Conservation (phyloP, 2,888 invertebrate species). For the Gryllus longicercus region DNA sequence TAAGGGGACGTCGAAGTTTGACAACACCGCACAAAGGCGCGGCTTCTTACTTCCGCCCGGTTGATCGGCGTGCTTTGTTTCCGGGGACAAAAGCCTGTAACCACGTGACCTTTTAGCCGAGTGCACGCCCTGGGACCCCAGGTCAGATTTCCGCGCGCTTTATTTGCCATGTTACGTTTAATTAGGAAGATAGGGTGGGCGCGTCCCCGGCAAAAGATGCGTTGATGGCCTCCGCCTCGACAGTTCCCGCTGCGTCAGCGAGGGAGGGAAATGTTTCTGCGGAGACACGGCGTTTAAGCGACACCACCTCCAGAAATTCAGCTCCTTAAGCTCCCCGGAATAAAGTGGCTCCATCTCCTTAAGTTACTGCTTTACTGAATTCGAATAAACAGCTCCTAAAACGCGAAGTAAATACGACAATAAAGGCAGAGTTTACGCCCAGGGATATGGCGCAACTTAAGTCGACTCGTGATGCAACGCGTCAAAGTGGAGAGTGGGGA, state of each 20-base stretch:
- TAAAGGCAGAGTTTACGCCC: background rate
- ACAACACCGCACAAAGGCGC: background rate
- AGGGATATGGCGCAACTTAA: too few species aligned
- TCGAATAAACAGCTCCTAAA: conserved; percentile 8
- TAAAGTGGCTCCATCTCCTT: background rate
- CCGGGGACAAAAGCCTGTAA: background rate
- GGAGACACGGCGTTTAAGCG: background rate
- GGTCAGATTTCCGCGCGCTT: background rate
- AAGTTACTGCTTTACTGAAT: background rate
- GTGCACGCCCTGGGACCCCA: background rate
- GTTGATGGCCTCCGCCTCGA: background rate
- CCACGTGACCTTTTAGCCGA: background rate
- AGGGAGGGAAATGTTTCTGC: background rate
- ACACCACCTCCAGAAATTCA: background rate
- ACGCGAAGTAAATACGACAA: background rate
- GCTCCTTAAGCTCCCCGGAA: background rate
- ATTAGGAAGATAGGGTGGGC: background rate
- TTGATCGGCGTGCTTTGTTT: background rate
- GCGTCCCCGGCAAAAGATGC: background rate
- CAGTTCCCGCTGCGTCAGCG: background rate
- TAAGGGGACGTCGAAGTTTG: background rate
- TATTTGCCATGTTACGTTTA: background rate
- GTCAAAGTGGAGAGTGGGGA: background rate
- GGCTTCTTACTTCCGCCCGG: background rate
- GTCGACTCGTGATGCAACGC: too few species aligned